Evolutionary conservation across 2,797 vertebrate species (phyloP).

Genomic region (Poliocrania exsul): DNA sequence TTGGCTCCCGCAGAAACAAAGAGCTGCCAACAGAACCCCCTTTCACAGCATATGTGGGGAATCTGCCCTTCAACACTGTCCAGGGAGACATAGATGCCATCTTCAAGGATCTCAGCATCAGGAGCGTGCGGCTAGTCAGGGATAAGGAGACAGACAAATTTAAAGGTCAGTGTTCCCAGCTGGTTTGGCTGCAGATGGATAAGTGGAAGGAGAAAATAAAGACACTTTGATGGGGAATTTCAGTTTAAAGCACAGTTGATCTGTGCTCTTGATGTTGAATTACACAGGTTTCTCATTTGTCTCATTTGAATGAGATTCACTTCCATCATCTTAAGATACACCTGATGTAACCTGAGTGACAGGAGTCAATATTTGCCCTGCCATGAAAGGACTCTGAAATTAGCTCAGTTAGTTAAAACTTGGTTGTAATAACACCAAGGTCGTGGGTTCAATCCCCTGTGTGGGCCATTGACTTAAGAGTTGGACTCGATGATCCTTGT

Average conservation of each 20-base stretch:
- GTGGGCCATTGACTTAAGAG: too few relatives aligned
- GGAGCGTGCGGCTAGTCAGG: constrained; percentile 94
- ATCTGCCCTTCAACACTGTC: constrained; percentile 96
- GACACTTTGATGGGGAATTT: neutral
- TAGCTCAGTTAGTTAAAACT: too few relatives aligned
- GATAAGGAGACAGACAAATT: constrained; percentile 99
- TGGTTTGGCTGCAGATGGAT: neutral
- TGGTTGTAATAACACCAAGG: too few relatives aligned
- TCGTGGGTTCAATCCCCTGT: too few relatives aligned
- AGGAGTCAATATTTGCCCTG: neutral
- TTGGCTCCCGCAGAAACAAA: constrained; percentile 91
- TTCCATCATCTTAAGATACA: neutral
- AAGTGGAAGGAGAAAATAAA: neutral
- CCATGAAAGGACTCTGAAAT: neutral
- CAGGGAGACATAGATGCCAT: constrained; percentile 98
- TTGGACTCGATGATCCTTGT: too few relatives aligned
- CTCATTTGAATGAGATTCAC: neutral
- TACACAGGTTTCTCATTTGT: neutral
- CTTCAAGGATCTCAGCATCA: constrained; percentile 94
- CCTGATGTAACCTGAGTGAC: neutral
- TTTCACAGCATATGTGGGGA: constrained; percentile 96
- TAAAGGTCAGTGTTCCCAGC: constrained; percentile 83
- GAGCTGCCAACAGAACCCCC: constrained; percentile 95
- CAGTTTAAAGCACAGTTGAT: neutral
- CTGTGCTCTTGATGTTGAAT: neutral